Percentiles rank a stretch among this genome's conserved stretches.
Conservation (phyloP, 2,113 vertebrate species). For the Tapirus terrestris region DNA sequence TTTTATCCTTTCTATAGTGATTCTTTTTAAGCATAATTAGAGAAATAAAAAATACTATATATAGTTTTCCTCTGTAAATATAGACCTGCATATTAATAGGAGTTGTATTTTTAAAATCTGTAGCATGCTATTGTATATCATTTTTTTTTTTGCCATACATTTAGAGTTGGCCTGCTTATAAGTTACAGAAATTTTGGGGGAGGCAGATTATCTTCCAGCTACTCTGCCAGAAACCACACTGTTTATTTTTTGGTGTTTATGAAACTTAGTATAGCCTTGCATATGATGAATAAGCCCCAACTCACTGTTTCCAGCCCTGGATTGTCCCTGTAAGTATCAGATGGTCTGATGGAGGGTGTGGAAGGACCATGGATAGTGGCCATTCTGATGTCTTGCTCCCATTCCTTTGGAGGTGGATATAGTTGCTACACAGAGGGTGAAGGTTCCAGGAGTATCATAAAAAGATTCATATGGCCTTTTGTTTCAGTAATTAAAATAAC, state of each 20-base stretch:
- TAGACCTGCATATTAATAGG: not conserved
- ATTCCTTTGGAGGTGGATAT: not conserved
- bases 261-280: constrained; percentile 3
- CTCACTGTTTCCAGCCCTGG: constrained; percentile 6
- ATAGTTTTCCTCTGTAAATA: not conserved
- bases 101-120: not conserved
- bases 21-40: constrained; percentile 44
- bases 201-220: not conserved
- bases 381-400: not conserved
- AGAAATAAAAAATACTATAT: not conserved
- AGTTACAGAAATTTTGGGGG: not conserved
- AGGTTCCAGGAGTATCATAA: not conserved
- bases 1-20: constrained; percentile 38
- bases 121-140: not conserved
- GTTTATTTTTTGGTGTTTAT: constrained; percentile 36
- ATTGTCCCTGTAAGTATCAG: not conserved
- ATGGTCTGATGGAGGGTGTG: not conserved
- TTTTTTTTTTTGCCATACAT: not conserved
- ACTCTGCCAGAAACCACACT: not conserved
- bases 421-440: not conserved
- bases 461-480: not conserved
- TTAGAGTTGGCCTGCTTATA: not conserved
- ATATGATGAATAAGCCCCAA: constrained; percentile 33
- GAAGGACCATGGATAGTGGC: not conserved
- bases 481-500: constrained; percentile 25